Percentiles rank a stretch among this genome's conserved stretches.
Conservation (phyloP, 1,140 invertebrate genomes). For the Parasteatoda tepidariorum region DNA sequence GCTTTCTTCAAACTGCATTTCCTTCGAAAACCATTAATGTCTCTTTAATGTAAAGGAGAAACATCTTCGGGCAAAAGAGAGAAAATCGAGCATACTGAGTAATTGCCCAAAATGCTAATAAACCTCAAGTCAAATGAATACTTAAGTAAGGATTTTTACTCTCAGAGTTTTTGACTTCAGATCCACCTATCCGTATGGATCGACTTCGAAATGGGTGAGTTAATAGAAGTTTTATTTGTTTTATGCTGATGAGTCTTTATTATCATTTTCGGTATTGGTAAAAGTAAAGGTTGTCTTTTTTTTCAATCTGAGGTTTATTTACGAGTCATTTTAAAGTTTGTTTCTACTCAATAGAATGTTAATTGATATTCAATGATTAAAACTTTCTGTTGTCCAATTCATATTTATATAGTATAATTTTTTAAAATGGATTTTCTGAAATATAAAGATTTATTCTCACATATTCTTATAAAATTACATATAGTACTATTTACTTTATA, state of each 20-base stretch:
- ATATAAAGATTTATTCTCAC: too few species aligned
- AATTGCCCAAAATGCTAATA: conserved; percentile 53
- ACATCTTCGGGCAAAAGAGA: conserved; percentile 41
- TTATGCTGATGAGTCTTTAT: conserved; percentile 55
- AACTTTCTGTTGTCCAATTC: too few species aligned
- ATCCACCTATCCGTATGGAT: conserved; percentile 34
- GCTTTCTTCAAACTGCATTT: conserved; percentile 26
- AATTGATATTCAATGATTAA: too few species aligned
- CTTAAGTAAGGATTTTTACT: conserved; percentile 41
- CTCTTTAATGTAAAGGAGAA: conserved; percentile 55
- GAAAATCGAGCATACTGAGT: conserved; percentile 12
- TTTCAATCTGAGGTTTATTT: background rate
- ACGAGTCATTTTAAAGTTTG: too few species aligned
- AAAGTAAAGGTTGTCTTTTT: background rate
- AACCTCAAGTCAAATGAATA: conserved; percentile 56
- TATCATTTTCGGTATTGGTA: conserved; percentile 13
- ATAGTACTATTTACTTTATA: too few species aligned
- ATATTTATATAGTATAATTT: too few species aligned
- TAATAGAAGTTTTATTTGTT: conserved; percentile 57
- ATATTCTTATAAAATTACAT: too few species aligned
- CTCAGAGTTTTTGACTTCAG: conserved; percentile 26
- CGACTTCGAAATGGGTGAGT: conserved; percentile 47
- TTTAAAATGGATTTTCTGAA: too few species aligned
- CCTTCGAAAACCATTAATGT: conserved; percentile 49
- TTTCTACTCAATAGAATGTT: too few species aligned